phyloP scores from a whole-genome alignment of 2,888 invertebrate species.

The Petrolisthes manimaculis region DNA sequence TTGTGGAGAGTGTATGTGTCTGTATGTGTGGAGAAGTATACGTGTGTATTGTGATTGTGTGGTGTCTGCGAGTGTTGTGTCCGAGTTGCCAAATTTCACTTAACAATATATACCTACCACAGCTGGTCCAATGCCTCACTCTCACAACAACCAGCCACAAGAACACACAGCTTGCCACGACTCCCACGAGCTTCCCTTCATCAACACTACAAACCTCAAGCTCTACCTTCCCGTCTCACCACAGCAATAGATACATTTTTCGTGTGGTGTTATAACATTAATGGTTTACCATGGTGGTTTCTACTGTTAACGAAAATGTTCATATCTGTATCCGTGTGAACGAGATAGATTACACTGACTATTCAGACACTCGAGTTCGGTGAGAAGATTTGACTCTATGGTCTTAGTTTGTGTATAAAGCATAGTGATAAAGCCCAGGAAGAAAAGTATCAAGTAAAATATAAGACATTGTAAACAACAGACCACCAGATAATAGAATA shows the following conservation, averaged over 20 bases:
- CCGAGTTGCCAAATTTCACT: background rate
- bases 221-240: background rate
- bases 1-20: too few species aligned
- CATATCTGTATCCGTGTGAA: slow-evolving; percentile 53
- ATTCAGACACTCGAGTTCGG: slow-evolving; percentile 56
- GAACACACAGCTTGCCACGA: background rate
- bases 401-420: slow-evolving; percentile 58
- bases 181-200: background rate
- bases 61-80: background rate
- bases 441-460: background rate
- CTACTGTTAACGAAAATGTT: slow-evolving; percentile 48
- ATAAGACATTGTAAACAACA: background rate
- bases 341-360: slow-evolving; percentile 63
- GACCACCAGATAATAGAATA: background rate
- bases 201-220: background rate
- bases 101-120: background rate
- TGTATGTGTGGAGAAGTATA: too few species aligned
- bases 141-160: background rate
- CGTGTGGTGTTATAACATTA: slow-evolving; percentile 32
- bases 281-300: slow-evolving; percentile 63
- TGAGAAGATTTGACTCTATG: slow-evolving; percentile 39
- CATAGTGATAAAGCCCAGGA: slow-evolving; percentile 59
- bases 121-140: background rate
- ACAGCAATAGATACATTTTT: background rate
- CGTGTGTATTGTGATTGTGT: too few species aligned